Percentiles rank a stretch among this genome's conserved stretches.
Evolutionary conservation across 2,888 invertebrate species (phyloP).

Genomic region (Byasa hedistus): DNA sequence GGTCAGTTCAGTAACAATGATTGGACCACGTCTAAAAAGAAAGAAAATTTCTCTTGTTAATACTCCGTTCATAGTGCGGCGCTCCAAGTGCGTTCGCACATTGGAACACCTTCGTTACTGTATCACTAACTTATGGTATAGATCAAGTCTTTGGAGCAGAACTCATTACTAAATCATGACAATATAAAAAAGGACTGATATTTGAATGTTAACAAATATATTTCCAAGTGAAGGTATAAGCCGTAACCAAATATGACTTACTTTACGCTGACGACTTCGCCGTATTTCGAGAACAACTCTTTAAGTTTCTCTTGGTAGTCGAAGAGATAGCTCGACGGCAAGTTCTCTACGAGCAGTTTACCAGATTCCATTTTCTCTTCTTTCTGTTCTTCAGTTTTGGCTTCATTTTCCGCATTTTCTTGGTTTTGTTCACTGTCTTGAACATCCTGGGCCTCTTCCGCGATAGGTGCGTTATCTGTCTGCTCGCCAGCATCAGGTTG

Average conservation of each 20-base stretch:
- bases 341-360: slow-evolving; percentile 74
- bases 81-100: slow-evolving; percentile 58
- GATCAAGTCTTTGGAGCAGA: slow-evolving; percentile 29
- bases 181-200: slow-evolving; percentile 64
- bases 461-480: slow-evolving; percentile 44
- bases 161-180: slow-evolving; percentile 24
- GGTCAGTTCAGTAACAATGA: slow-evolving; percentile 80
- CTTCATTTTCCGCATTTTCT: slow-evolving; percentile 48
- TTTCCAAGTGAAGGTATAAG: slow-evolving; percentile 37
- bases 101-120: slow-evolving; percentile 48
- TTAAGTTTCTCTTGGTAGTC: slow-evolving; percentile 76
- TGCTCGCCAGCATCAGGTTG: slow-evolving; percentile 48
- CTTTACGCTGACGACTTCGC: slow-evolving; percentile 68
- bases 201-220: slow-evolving; percentile 73
- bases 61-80: slow-evolving; percentile 58
- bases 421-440: slow-evolving; percentile 42
- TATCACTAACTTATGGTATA: slow-evolving; percentile 25
- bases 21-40: slow-evolving; percentile 81
- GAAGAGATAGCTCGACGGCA: slow-evolving; percentile 71
- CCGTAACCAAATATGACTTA: slow-evolving; percentile 46
- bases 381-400: slow-evolving; percentile 57
- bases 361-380: slow-evolving; percentile 74
- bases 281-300: slow-evolving; percentile 72
- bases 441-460: slow-evolving; percentile 40
- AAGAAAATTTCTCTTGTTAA: slow-evolving; percentile 76